Evolutionary conservation across 2,888 invertebrate species (phyloP), one percentile per base, ranked within the genome.

Genomic region (Hipparchia sbordonii): DNA sequence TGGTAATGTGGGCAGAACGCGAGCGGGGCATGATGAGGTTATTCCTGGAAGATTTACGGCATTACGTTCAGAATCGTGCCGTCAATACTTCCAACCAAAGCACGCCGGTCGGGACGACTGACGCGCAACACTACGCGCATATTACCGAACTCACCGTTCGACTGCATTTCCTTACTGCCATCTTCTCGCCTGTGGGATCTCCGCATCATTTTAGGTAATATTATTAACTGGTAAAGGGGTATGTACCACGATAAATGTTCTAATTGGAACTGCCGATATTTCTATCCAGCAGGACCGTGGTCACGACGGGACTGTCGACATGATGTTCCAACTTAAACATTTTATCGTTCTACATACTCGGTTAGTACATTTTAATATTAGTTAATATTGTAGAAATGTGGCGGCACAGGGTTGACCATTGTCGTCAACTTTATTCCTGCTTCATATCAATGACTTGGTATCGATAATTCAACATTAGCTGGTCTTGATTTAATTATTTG

Each of bases 1-100:
- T 97, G 78, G 98, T 98, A 3, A 96, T 98, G 91, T 98, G 98
- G 98, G 98, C 98, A 6, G 98, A 98, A 84, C 95, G 96, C 60
- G 97, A 98, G 82, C 97, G 98, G 80, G 96, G 97, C 79, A 98
- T 99, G 98, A 97, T 98, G 97, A 96, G 96, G 10, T 96, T 98
- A 85, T 98, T 98, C 89, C 97, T 99, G 80, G 97, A 96, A 82
- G 98, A 98, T 88, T 92, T 98, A 66, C 96, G 97, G 70, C 95
- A 96, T 79, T 98, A 90, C 87, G 88, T 86, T 87, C 82, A 77
- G 72, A 80, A 80, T 74, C 76, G 84, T 73, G 85, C 85, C 10
- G 12, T 59, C 12, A 48, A 6, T 12, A 23, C 46, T 4, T 51
- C 59, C 23, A 67, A 45, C 48, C 59, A 59, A 12, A 57, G 48